Base-by-base conservation (phyloP, 2,888 invertebrate genomes). In the Trypoxylon attenuatum region DNA sequence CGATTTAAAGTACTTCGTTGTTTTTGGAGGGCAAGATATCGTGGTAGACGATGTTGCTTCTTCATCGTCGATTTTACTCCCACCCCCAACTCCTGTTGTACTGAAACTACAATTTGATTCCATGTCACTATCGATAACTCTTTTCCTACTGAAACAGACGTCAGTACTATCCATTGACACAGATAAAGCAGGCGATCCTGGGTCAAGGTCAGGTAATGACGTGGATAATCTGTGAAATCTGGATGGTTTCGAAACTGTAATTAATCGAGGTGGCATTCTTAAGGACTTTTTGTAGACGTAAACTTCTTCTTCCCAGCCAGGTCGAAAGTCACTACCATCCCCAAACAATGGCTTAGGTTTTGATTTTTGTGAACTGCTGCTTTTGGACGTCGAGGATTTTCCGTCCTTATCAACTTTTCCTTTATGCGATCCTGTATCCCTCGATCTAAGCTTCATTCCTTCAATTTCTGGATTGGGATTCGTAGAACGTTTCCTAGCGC, bases 261-360 rank as follows among this genome's bases (percentile, higher is more conserved):
- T 96, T 50, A 96, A 88, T 75, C 93, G 91, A 27, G 93, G 90
- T 1, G 96, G 95, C 91, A 96, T 94, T 76, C 95, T 91, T 15
- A 95, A 87, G 0, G 95, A 94, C 74, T 94, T 90, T 84, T 96
- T 96, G 81, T 93, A 96, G 76, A 91, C 92, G 80, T 93, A 94
- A 15, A 95, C 90, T 80, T 95, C 95, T 82, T 94, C 93, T 87
- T 94, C 94, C 94, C 94, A 94, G 0, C 94, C 94, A 0, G 94
- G 94, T 73, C 91, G 90, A 79, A 94, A 93, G 80, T 92, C 92
- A 39, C 92, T 91, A 25, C 92, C 92, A 82, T 92, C 92, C 2
- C 92, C 93, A 81, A 92, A 92, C 25, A 89, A 88, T n/a, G 91
- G 90, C 83, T 92, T 92, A 0, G 82, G 85, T 43, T 85, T 85